These are phyloP conservation scores for Thyatira batis DNA, from an alignment of 2,888 invertebrate genomes.

Conservation along the genomic window DNA sequence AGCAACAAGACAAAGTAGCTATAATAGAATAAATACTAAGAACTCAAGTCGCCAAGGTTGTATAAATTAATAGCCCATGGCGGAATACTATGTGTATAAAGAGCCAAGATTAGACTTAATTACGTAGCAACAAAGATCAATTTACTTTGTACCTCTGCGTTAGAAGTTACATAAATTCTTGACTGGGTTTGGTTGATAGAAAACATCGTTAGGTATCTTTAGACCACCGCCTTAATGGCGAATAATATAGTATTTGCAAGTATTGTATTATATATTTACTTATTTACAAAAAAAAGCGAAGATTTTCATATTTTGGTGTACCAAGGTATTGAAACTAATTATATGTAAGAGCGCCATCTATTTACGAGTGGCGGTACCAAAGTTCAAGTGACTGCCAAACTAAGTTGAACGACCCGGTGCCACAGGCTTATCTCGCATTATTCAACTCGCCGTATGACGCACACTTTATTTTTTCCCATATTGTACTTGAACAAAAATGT, in stretches of 20 bases:
- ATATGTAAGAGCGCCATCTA: slow-evolving; percentile 44
- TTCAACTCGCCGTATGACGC: slow-evolving; percentile 36
- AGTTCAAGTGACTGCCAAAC: slow-evolving; percentile 74
- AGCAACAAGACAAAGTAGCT: neutral
- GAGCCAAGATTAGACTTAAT: neutral
- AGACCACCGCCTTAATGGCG: no score
- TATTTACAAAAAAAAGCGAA: no score
- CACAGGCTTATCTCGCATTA: slow-evolving; percentile 46
- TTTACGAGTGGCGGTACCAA: slow-evolving; percentile 52
- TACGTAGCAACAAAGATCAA: no score
- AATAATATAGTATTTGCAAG: no score
- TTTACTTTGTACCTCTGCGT: no score
- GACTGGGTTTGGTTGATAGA: neutral
- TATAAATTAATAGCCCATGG: neutral
- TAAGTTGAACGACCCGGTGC: slow-evolving; percentile 55
- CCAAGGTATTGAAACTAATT: neutral
- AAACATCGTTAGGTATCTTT: no score
- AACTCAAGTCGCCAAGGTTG: neutral
- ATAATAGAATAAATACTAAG: neutral
- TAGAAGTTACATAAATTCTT: neutral
- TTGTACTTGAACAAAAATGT: slow-evolving; percentile 6
- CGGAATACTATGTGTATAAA: no score
- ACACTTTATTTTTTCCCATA: slow-evolving; percentile 19
- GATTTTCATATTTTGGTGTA: no score
- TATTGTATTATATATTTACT: no score